Base-by-base conservation (phyloP, 2,888 invertebrate species). In the Pristionchus exspectatus region DNA sequence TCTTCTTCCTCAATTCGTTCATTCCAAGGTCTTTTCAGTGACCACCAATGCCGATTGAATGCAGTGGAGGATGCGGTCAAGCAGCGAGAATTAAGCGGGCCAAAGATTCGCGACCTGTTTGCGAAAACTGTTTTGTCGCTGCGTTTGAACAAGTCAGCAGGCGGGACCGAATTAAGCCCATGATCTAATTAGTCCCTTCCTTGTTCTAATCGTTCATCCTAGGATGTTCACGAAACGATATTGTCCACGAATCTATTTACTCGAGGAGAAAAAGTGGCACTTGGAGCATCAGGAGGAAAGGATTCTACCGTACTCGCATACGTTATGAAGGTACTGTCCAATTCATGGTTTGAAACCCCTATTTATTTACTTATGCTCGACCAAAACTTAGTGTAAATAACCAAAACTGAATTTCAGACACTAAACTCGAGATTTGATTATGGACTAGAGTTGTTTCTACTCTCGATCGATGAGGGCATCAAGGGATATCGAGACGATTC, bases 301-400 rank as follows among this genome's bases (percentile, higher is more conserved):
- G 99, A 99, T 95, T 99, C 99, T 0, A 99, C 99, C 4, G 99
- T 99, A 27, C 96, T 99, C 89, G 99, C 99, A 0, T 97, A 98
- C 95, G 97, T 98, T 50, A 95, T 99, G 92, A 93, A 93, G 89
- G 91, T 91, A 77, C 1, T 77, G 21, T 50, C 27, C 24, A 50
- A 10, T 44, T 2, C 27, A 33, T 38, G 12, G 12, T 21, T 16
- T 33, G 2, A 74, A 16, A 74, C 2, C 0, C 63, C 5, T 2
- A 12, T 5, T 18, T 7, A 63, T 63, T 63, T 63, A 4, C 63
- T n/a, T n/a, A n/a, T 4, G 69, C 69, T 16, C 24, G 69, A 44
- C 4, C 44, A 18, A 81, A 24, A 44, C 33, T 81, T 16, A 81
- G 14, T 14, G 9, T 14, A 44, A 21, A 69, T 81, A 44, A n/a